phyloP scores from a whole-genome alignment of 2,797 vertebrate species.

The Pteropus rufus region DNA sequence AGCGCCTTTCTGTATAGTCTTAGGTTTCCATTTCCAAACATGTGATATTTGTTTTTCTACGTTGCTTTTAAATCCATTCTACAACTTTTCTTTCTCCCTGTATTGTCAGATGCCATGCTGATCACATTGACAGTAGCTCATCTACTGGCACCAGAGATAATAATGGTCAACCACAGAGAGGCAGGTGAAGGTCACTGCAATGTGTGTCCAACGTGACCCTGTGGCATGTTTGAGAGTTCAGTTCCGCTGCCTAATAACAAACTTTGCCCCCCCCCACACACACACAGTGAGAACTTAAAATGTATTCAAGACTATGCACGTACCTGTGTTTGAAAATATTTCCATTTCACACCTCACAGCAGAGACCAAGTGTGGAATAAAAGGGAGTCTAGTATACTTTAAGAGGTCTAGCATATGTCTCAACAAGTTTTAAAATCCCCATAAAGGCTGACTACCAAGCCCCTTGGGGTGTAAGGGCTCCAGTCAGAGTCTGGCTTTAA shows the following conservation, averaged over 20 bases:
- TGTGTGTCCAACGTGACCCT: background rate
- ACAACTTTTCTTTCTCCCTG: background rate
- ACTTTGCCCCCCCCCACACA: conserved; percentile 14
- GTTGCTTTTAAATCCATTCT: background rate
- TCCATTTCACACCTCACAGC: conserved; percentile 50
- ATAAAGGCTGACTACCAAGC: conserved; percentile 49
- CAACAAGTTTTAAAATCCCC: conserved; percentile 63
- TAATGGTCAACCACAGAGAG: background rate
- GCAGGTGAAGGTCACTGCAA: background rate
- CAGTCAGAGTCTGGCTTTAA: conserved; percentile 43
- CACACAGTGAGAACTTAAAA: conserved; percentile 33
- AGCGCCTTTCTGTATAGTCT: background rate
- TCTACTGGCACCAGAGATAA: background rate
- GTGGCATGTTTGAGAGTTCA: background rate
- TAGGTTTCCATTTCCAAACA: background rate
- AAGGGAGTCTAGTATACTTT: conserved; percentile 55
- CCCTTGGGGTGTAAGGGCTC: conserved; percentile 33
- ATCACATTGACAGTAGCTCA: background rate
- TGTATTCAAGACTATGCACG: conserved; percentile 31
- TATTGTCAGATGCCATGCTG: background rate
- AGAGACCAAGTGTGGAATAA: conserved; percentile 52
- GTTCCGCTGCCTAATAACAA: background rate
- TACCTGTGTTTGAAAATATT: conserved; percentile 54
- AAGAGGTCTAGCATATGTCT: conserved; percentile 65
- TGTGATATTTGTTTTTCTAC: background rate